phyloP scores from a whole-genome alignment of 2,888 invertebrate species.

The Laspeyria flexula region DNA sequence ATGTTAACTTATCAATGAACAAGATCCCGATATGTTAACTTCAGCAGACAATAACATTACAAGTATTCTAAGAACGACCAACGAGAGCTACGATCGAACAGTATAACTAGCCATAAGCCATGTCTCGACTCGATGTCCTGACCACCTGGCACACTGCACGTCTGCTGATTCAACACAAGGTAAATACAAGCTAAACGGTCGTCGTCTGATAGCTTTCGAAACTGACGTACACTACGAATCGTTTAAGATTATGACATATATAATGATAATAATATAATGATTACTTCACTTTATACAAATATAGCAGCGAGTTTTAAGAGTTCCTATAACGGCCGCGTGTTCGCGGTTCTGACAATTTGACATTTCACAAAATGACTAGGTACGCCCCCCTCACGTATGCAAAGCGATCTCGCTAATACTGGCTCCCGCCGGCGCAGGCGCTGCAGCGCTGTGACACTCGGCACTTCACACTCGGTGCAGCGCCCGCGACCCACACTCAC shows the following conservation, averaged over 20 bases:
- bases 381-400: slow-evolving; percentile 70
- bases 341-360: slow-evolving; percentile 83
- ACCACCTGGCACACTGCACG: slow-evolving; percentile 1
- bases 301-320: slow-evolving; percentile 92
- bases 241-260: slow-evolving; percentile 82
- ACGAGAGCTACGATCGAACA: slow-evolving; percentile 18
- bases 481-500: slow-evolving; percentile 39
- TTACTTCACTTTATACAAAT: slow-evolving; percentile 89
- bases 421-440: slow-evolving; percentile 53
- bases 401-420: slow-evolving; percentile 69
- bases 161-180: slow-evolving; percentile 26
- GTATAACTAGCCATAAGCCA: slow-evolving; percentile 19
- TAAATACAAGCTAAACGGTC: slow-evolving; percentile 47
- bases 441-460: slow-evolving; percentile 25
- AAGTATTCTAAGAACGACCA: slow-evolving; percentile 24
- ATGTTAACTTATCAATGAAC: slow-evolving; percentile 26
- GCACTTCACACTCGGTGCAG: slow-evolving; percentile 19
- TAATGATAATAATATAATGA: slow-evolving; percentile 83
- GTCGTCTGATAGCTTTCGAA: slow-evolving; percentile 83
- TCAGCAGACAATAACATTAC: slow-evolving; percentile 26
- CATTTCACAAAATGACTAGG: slow-evolving; percentile 86
- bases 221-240: slow-evolving; percentile 81
- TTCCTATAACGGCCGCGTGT: slow-evolving; percentile 88
- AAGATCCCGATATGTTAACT: slow-evolving; percentile 19
- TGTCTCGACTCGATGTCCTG: slow-evolving; percentile 32